Conservation (phyloP, 2,113 vertebrate species). For the Tachycineta bicolor region DNA sequence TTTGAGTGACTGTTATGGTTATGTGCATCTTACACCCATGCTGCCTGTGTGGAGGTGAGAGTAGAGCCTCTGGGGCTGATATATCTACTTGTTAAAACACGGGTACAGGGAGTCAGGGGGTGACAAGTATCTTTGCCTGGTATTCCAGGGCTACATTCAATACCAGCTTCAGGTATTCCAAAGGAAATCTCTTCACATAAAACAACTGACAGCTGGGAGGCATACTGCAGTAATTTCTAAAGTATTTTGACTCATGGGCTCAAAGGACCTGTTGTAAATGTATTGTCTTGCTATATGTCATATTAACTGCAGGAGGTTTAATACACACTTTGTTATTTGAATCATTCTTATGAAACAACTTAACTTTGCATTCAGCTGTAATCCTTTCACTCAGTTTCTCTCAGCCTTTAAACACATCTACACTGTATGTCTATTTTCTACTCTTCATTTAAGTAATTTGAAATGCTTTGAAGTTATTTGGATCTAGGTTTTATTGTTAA, state of each 20-base stretch:
- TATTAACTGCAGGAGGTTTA: neutral
- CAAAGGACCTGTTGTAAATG: neutral
- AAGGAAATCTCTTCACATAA: neutral
- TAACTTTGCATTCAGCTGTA: neutral
- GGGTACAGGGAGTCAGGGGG: neutral
- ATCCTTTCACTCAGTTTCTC: neutral
- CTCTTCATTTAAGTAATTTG: neutral
- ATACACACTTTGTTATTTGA: neutral
- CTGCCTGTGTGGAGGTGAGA: neutral
- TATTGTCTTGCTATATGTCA: neutral
- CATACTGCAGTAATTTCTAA: neutral
- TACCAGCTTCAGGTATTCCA: neutral
- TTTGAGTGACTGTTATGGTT: neutral
- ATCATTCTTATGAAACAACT: neutral
- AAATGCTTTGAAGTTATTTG: neutral
- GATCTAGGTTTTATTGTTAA: neutral
- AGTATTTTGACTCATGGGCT: neutral
- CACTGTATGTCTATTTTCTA: neutral
- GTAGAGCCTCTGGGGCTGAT: neutral
- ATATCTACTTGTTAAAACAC: neutral
- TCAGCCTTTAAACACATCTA: neutral
- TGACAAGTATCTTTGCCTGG: neutral
- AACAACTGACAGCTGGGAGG: neutral
- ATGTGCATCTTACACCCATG: neutral
- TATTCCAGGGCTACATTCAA: neutral